phyloP scores from a whole-genome alignment of 2,888 invertebrate genomes.

The Tachina fera region DNA sequence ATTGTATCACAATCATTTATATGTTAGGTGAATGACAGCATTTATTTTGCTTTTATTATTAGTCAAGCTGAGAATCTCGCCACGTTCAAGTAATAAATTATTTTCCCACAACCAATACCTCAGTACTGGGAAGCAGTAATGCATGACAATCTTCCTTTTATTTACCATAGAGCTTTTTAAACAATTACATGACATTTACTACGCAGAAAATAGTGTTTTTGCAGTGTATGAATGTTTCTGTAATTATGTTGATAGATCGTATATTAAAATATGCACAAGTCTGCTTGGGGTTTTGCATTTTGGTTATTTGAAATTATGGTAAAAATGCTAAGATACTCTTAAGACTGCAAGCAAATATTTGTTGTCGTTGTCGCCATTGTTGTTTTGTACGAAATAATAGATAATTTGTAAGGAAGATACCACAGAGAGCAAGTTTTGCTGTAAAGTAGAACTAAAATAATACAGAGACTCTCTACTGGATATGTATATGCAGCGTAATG shows the following conservation, averaged over 20 bases:
- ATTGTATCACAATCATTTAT: too few relatives aligned
- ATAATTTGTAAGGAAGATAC: slow-evolving; percentile 51
- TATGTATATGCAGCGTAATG: neutral
- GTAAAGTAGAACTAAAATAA: neutral
- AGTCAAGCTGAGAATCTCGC: too few relatives aligned
- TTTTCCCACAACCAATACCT: slow-evolving; percentile 32
- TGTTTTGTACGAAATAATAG: slow-evolving; percentile 32
- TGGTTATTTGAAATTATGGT: slow-evolving; percentile 66
- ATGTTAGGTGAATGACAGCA: too few relatives aligned
- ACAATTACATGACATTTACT: slow-evolving; percentile 70
- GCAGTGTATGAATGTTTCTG: slow-evolving; percentile 21
- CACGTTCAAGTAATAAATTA: neutral
- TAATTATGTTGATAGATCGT: neutral
- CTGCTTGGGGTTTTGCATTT: slow-evolving; percentile 69
- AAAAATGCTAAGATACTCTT: slow-evolving; percentile 48
- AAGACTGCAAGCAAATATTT: slow-evolving; percentile 44
- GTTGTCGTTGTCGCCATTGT: slow-evolving; percentile 4
- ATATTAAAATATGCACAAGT: slow-evolving; percentile 16
- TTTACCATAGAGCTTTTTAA: slow-evolving; percentile 58
- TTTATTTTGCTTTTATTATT: too few relatives aligned
- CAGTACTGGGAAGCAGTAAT: neutral
- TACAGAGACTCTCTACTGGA: neutral
- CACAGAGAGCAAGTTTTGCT: slow-evolving; percentile 1
- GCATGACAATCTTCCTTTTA: slow-evolving; percentile 14
- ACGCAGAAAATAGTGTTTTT: slow-evolving; percentile 39